Evolutionary conservation across 1,140 invertebrate species (phyloP), one percentile per base, ranked within the genome.

Genomic region (Temnothorax nylanderi): DNA sequence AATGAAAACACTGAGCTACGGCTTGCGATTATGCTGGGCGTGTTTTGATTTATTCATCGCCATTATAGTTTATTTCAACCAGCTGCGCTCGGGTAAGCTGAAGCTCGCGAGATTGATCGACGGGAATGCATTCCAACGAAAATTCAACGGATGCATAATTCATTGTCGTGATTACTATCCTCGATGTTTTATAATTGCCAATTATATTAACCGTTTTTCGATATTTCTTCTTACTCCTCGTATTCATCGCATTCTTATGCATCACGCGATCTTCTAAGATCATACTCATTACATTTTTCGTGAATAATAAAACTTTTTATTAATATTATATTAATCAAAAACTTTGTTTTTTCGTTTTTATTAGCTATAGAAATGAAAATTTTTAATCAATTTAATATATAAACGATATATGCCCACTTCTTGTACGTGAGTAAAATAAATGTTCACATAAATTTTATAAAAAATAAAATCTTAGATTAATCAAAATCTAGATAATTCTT

Each of bases 41-140:
- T 51, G 32, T 78, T 78, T 78, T 65, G 76, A 78, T 78, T 78
- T 78, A 78, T 78, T 65, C 44, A 3, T 18, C 44, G n/a, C 18
- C 44, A 44, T 78, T 78, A 65, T 65, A 78, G 76, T 78, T 78
- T 78, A 78, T 78, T 60, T 18, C 60, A 32, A 13, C 60, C 60
- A 78, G 76, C 76, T 78, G 60, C 32, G 76, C n/a, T 47, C 44
- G 26, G 11, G 16, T 62, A 62, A 62, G 21, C 41, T 26, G 44
- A 44, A 10, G 37, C 37, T 76, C n/a, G 56, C 21, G 13, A 26
- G 60, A 78, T 78, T 65, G 60, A 78, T 78, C 76, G 44, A 37
- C 58, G 26, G 18, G 11, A 7, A 62, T 65, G 58, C 60, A 51
- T 65, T 26, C 44, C 60, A 65, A 78, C 44, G 60, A 78, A 49